Base-by-base conservation (phyloP, 2,888 invertebrate genomes). In the Lasius platythorax region DNA sequence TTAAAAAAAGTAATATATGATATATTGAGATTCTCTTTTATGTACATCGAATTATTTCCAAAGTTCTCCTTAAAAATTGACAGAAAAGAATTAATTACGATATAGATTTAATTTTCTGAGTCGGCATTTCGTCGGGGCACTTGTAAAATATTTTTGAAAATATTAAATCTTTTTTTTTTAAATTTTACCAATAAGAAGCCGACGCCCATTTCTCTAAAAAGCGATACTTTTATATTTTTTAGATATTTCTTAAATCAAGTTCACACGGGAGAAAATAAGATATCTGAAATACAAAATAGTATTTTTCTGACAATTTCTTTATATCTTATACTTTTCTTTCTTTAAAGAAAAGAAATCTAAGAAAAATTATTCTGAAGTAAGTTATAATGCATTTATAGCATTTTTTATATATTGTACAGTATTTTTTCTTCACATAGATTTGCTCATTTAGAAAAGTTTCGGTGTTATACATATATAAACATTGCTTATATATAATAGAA, bases 111-210 rank as follows among this genome's bases (percentile, higher is more conserved):
- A 53, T 72, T 53, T 15, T 37, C 5, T 50, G 12, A 12, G 2
- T 50, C 2, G 0, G 8, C 2, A 50, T n/a, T 8, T 50, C 1
- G 18, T 53, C 8, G 2, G 46, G 2, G 46, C 15, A 53, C 2
- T 8, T n/a, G 46, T 18, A n/a, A 53, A 53, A n/a, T n/a, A 53
- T 53, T 53, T 53, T 53, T 53, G 18, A 8, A 53, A 53, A 53
- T 53, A n/a, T 46, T 12, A 15, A 18, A 18, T 53, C 3, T n/a
- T n/a, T 18, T 8, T 53, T n/a, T 78, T 56, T 68, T 78, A 67
- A 56, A 78, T 68, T 58, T 78, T 43, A 15, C n/a, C 23, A 67
- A 46, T 28, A 37, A 74, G 11, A 43, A 70, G n/a, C 15, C 56
- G 68, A 8, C 43, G 30, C 6, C 15, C 12, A 74, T 64, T 75